These are phyloP conservation scores for Carcharodon carcharias DNA, from an alignment of 2,797 vertebrate species.

Conservation along the genomic window DNA sequence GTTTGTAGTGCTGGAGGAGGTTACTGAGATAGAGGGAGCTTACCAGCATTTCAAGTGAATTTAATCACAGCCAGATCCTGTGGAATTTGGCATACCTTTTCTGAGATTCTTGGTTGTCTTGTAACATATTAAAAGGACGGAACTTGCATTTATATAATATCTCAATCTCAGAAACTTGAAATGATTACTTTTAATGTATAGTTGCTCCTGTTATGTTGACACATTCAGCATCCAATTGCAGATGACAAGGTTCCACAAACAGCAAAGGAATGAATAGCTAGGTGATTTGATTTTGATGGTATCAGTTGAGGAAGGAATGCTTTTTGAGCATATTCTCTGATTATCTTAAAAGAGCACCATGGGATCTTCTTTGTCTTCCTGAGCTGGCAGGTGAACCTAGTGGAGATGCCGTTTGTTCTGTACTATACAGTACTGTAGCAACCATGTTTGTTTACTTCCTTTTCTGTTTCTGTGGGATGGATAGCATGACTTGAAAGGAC, in stretches of 20 bases:
- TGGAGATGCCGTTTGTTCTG: not conserved
- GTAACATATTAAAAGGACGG: no score
- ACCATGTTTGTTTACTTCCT: not conserved
- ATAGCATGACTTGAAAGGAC: not conserved
- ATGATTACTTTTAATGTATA: no score
- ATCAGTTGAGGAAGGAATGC: not conserved
- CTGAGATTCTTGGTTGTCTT: no score
- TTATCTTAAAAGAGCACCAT: not conserved
- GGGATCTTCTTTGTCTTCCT: not conserved
- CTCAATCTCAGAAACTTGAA: no score
- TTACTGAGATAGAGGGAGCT: no score
- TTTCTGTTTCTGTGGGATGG: not conserved
- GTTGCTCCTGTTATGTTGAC: not conserved
- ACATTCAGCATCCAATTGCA: not conserved
- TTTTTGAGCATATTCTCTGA: not conserved
- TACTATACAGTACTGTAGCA: no score
- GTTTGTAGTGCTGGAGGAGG: not conserved
- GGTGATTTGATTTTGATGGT: not conserved
- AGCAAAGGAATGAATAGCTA: not conserved
- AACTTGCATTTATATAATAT: no score
- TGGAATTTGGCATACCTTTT: no score
- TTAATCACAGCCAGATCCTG: no score
- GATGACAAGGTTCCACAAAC: not conserved
- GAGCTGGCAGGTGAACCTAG: not conserved
- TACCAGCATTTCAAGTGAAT: no score